phyloP scores from a whole-genome alignment of 1,140 invertebrate species.

The Hycleus cichorii region DNA sequence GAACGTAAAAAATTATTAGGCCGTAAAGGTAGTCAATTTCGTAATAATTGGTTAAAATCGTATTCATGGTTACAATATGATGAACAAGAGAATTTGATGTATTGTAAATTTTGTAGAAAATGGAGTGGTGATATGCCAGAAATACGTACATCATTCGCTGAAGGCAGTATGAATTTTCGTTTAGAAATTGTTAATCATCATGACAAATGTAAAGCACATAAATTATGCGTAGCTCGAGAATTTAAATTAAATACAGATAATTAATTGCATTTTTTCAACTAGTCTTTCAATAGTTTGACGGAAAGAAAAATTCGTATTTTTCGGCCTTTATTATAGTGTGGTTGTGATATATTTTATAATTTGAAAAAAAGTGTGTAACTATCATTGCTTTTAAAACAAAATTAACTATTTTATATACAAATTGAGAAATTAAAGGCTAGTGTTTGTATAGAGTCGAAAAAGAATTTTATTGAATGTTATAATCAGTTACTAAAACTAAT shows the following conservation, averaged over 20 bases:
- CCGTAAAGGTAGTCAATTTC: constrained; percentile 55
- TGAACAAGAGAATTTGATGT: constrained; percentile 59
- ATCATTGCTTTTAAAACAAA: too few relatives aligned
- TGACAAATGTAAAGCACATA: constrained; percentile 67
- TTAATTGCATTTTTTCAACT: too few relatives aligned
- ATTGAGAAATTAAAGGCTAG: too few relatives aligned
- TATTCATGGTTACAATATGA: constrained; percentile 65
- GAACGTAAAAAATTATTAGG: constrained; percentile 24
- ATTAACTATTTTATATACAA: too few relatives aligned
- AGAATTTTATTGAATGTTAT: neutral
- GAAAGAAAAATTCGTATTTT: too few relatives aligned
- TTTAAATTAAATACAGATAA: constrained; percentile 5
- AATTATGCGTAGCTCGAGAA: constrained; percentile 52
- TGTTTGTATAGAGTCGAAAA: too few relatives aligned
- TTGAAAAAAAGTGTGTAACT: too few relatives aligned
- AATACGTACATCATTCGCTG: constrained; percentile 63
- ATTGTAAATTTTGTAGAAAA: constrained; percentile 62
- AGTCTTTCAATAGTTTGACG: too few relatives aligned
- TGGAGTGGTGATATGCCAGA: constrained; percentile 61
- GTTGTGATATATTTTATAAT: too few relatives aligned
- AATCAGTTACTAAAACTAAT: neutral
- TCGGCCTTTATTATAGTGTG: too few relatives aligned
- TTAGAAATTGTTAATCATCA: constrained; percentile 70
- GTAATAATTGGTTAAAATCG: constrained; percentile 54
- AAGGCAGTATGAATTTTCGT: constrained; percentile 66